Evolutionary conservation across 2,888 invertebrate species (phyloP).

Genomic region (Phalangium opilio): DNA sequence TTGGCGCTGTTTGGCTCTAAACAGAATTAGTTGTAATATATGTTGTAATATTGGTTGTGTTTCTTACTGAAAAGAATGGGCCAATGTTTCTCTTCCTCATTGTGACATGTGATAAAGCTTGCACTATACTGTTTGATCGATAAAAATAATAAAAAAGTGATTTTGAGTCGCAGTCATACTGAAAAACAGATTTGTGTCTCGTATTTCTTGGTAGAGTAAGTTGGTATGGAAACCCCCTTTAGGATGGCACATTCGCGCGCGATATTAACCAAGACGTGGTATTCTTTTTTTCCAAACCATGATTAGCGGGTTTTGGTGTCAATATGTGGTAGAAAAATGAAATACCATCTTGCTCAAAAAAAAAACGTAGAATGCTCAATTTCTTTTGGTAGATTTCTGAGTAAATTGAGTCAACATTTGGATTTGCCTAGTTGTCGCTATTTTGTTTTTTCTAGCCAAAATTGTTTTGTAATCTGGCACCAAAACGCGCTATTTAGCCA

Average conservation of each 20-base stretch:
- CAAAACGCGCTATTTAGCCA: constrained; percentile 15
- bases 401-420: not conserved
- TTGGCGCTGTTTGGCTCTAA: not conserved
- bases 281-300: too few species aligned
- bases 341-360: constrained; percentile 17
- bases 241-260: too few species aligned
- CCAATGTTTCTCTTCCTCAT: too few species aligned
- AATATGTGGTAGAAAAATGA: constrained; percentile 6
- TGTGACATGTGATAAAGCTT: constrained; percentile 27
- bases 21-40: constrained; percentile 1
- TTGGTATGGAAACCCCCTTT: not conserved
- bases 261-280: too few species aligned
- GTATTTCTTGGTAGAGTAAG: constrained; percentile 17
- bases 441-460: too few species aligned
- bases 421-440: too few species aligned
- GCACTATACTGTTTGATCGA: not conserved
- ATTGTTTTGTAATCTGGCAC: constrained; percentile 14
- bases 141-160: not conserved
- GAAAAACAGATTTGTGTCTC: constrained; percentile 15
- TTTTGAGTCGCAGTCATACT: constrained; percentile 1
- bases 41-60: constrained; percentile 5
- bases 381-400: constrained; percentile 19
- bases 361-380: constrained; percentile 10
- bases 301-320: constrained; percentile 16
- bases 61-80: not conserved